Conservation (phyloP, 2,797 vertebrate species). For the Avahi laniger region DNA sequence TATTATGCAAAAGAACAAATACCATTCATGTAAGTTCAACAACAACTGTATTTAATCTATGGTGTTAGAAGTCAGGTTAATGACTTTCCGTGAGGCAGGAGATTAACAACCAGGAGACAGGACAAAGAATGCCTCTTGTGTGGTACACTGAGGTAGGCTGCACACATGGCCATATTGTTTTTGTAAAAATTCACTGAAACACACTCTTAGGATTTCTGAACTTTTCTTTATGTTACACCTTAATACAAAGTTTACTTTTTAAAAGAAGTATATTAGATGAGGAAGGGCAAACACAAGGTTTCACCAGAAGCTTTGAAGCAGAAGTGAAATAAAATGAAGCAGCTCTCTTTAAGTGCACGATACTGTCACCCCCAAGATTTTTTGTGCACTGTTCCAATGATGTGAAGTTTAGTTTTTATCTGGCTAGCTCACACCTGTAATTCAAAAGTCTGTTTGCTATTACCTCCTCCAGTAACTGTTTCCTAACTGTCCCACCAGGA, state of each 20-base stretch:
- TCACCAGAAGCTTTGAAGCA: neutral
- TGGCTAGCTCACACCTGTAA: neutral
- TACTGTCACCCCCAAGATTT: neutral
- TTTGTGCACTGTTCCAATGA: neutral
- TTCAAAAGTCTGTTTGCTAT: slow-evolving; percentile 5
- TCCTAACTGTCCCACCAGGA: neutral
- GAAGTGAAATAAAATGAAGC: neutral
- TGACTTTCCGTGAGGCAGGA: neutral
- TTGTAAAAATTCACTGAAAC: neutral
- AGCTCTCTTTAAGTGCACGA: neutral
- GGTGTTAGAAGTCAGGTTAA: neutral
- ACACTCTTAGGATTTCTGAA: neutral
- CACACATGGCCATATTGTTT: neutral
- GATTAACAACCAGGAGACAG: neutral
- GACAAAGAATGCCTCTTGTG: neutral
- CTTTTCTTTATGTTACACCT: neutral
- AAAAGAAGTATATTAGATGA: neutral
- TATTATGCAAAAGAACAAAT: neutral
- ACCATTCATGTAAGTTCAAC: neutral
- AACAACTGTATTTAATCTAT: neutral
- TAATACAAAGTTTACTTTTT: neutral
- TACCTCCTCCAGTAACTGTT: neutral
- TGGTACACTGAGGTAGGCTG: neutral
- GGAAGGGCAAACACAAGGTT: neutral
- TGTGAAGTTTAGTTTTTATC: neutral